These are phyloP conservation scores for Bombus difficillimus DNA, from an alignment of 1,140 invertebrate genomes.

Conservation along the genomic window DNA sequence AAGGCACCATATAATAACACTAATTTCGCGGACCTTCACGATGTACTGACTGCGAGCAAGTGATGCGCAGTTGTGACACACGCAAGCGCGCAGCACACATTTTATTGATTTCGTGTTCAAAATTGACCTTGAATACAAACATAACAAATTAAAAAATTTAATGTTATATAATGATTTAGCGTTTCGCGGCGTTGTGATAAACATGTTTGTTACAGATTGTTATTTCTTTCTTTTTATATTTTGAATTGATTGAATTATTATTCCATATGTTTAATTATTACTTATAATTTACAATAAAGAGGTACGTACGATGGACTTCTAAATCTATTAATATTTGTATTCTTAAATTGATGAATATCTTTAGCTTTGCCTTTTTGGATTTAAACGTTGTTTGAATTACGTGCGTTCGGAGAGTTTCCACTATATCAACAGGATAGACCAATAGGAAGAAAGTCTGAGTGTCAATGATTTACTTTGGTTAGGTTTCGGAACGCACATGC, in stretches of 20 bases:
- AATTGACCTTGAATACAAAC: slow-evolving; percentile 17
- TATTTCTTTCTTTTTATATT: neutral
- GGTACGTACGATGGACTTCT: too few species aligned
- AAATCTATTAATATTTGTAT: neutral
- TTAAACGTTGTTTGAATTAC: neutral
- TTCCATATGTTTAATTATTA: neutral
- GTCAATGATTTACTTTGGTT: neutral
- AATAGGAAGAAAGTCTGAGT: neutral
- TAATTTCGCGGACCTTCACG: neutral
- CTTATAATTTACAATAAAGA: neutral
- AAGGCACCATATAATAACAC: neutral
- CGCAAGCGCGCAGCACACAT: slow-evolving; percentile 32
- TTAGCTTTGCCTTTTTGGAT: neutral
- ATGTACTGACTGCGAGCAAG: neutral
- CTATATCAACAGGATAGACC: neutral
- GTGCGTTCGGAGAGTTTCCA: neutral
- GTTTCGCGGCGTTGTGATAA: neutral
- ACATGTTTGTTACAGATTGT: neutral
- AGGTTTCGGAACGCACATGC: neutral
- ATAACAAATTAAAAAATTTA: neutral
- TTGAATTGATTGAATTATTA: neutral
- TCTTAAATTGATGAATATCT: neutral
- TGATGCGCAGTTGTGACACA: neutral
- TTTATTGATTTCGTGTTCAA: neutral
- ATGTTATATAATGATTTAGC: neutral